Conservation (phyloP, 1,140 invertebrate genomes). For the Halesus radiatus region DNA sequence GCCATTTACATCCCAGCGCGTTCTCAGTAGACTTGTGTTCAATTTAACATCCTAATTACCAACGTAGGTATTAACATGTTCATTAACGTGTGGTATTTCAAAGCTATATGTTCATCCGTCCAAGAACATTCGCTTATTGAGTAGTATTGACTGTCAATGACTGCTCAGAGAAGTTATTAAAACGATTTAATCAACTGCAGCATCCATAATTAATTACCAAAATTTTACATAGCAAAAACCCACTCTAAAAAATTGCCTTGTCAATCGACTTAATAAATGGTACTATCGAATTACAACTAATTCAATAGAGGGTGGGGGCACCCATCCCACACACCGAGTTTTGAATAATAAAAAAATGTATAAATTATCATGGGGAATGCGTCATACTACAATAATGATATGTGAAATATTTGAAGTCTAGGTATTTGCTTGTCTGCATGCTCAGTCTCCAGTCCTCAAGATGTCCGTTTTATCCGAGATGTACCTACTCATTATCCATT, state of each 20-base stretch:
- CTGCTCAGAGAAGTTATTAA: too few species aligned
- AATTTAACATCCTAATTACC: too few species aligned
- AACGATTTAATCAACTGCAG: too few species aligned
- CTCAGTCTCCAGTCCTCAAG: not conserved
- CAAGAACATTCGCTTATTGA: too few species aligned
- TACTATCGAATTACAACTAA: conserved; percentile 1
- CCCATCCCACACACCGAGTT: not conserved
- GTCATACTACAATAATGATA: not conserved
- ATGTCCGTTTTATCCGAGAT: conserved; percentile 14
- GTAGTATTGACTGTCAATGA: too few species aligned
- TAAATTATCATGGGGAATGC: not conserved
- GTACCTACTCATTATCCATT: conserved; percentile 45
- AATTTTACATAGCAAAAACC: too few species aligned
- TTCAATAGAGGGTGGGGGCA: not conserved
- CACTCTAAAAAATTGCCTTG: not conserved
- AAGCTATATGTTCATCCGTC: too few species aligned
- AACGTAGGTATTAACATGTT: too few species aligned
- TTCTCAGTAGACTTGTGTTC: too few species aligned
- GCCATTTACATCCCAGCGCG: too few species aligned
- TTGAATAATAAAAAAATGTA: not conserved
- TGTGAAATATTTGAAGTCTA: not conserved
- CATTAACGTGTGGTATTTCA: too few species aligned
- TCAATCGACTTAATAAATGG: not conserved
- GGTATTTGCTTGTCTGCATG: not conserved
- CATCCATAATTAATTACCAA: too few species aligned